Percentiles rank a stretch among this genome's conserved stretches.
Evolutionary conservation across 2,888 invertebrate species (phyloP).

Genomic region (Eupithecia insigniata): DNA sequence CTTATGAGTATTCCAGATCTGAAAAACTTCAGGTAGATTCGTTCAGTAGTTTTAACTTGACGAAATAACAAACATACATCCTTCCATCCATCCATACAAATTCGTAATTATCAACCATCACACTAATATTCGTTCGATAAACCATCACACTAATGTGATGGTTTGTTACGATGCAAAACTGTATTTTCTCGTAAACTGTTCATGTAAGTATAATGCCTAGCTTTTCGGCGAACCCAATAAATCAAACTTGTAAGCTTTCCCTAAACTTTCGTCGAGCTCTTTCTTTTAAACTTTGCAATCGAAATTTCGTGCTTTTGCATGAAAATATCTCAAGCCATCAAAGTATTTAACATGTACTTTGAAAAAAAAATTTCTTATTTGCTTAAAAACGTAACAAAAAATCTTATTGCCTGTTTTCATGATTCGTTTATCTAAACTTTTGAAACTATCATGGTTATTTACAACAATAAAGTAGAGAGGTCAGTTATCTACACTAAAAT

Average conservation of each 20-base stretch:
- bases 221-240: neutral
- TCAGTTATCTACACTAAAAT: too few species aligned
- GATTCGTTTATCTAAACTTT: neutral
- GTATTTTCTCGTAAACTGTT: neutral
- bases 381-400: neutral
- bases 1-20: neutral
- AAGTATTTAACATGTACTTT: neutral
- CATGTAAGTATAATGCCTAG: neutral
- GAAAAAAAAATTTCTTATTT: neutral
- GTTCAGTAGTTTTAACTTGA: neutral
- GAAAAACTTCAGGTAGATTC: neutral
- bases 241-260: constrained; percentile 10
- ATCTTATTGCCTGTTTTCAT: neutral
- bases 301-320: neutral
- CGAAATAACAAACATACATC: neutral
- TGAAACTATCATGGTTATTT: too few species aligned
- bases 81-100: neutral
- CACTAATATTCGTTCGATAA: too few species aligned
- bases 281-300: constrained; percentile 7
- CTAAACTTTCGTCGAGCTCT: constrained; percentile 3
- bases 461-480: too few species aligned
- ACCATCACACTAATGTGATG: neutral
- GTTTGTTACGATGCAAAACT: neutral
- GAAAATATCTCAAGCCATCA: neutral
- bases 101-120: too few species aligned